A percentile compares a stretch with the other conserved stretches of the same genome.
Evolutionary conservation across 2,888 invertebrate genomes (phyloP).

Genomic region (Euplagia quadripunctaria): DNA sequence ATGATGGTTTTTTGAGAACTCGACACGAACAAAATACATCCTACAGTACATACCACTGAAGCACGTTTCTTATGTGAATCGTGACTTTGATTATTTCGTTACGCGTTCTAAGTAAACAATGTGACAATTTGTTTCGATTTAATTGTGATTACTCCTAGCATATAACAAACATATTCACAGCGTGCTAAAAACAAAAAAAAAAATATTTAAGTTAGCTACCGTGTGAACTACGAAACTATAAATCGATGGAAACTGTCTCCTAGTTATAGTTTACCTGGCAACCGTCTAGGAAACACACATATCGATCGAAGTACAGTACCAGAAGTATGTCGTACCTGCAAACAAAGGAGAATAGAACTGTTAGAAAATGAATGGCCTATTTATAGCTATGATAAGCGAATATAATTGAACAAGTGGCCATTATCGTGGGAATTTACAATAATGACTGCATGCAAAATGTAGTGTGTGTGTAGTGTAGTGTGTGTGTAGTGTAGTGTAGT

Average conservation of each 20-base stretch:
- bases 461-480: too few species aligned
- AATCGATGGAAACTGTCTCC: not conserved
- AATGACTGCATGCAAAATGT: not conserved
- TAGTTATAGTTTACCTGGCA: slow-evolving; percentile 16
- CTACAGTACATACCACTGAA: too few species aligned
- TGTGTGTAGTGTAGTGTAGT: too few species aligned
- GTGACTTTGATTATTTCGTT: too few species aligned
- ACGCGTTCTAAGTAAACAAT: not conserved
- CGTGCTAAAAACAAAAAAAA: not conserved
- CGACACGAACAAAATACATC: too few species aligned
- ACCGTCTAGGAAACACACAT: not conserved
- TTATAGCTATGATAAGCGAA: not conserved
- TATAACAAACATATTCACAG: not conserved
- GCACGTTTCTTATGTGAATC: too few species aligned
- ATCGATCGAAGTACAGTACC: slow-evolving; percentile 31
- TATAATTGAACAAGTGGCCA: not conserved
- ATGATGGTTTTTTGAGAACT: too few species aligned
- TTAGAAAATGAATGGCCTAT: slow-evolving; percentile 15
- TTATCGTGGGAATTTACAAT: not conserved
- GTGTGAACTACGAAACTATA: not conserved
- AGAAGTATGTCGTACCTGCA: slow-evolving; percentile 35
- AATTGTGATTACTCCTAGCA: not conserved
- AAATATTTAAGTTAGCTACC: not conserved
- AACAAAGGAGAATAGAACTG: slow-evolving; percentile 39
- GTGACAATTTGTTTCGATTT: not conserved